Conservation (phyloP, 2,888 invertebrate species). For the Pimpla rufipes region DNA sequence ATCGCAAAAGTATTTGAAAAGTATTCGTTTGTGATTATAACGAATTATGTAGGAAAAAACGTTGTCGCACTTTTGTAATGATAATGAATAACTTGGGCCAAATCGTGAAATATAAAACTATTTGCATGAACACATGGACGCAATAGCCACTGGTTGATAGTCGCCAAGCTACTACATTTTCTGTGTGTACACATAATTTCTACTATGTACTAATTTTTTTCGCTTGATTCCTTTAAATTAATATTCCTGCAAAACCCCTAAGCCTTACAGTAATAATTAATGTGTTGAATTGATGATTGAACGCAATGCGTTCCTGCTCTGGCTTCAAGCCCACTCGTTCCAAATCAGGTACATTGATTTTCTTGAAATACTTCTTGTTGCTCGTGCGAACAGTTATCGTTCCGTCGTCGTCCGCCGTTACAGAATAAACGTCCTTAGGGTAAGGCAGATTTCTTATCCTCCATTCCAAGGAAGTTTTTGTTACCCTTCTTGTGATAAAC, state of each 20-base stretch:
- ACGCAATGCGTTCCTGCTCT: conserved; percentile 89
- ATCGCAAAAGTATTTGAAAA: too few species aligned
- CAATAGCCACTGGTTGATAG: background rate
- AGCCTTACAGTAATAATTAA: conserved; percentile 90
- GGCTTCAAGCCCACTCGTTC: conserved; percentile 88
- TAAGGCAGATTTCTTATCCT: conserved; percentile 93
- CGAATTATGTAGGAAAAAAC: too few species aligned
- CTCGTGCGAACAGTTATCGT: conserved; percentile 90
- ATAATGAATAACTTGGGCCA: too few species aligned
- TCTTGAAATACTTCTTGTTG: conserved; percentile 94
- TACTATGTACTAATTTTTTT: background rate
- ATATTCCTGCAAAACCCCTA: background rate
- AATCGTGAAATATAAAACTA: too few species aligned
- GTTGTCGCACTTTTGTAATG: too few species aligned
- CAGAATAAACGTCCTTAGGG: conserved; percentile 90
- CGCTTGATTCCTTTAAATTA: background rate
- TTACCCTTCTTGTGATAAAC: conserved; percentile 89
- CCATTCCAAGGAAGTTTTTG: conserved; percentile 92
- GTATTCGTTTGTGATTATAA: too few species aligned
- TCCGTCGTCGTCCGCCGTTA: conserved; percentile 89
- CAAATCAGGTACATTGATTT: conserved; percentile 90
- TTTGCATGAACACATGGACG: too few species aligned
- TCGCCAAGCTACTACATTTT: background rate
- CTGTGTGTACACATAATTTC: background rate
- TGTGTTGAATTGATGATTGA: conserved; percentile 91